Base-by-base conservation (phyloP, 2,888 invertebrate species). In the Lepidonotus clava region DNA sequence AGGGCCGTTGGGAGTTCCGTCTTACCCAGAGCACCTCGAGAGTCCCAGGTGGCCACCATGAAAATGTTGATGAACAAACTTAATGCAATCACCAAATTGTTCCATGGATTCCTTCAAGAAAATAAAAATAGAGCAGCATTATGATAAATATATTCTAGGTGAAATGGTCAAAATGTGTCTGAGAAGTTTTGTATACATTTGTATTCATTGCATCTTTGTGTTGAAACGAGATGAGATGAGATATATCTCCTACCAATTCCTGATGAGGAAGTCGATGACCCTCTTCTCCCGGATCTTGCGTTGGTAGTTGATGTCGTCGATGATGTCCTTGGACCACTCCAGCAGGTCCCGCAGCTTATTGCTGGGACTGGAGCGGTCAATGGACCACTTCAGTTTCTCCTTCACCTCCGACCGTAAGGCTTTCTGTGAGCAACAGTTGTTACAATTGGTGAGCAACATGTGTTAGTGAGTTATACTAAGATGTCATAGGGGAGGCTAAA, bases 291-390 rank as follows among this genome's bases (percentile, higher is more conserved):
- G 18, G 76, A 90, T 86, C 46, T 83, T 87, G 18, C 88, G 83
- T 86, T 90, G 90, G 84, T 90, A 90, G 24, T 83, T 66, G 24
- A 90, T 90, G 84, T 90, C 90, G 0, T 87, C 84, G 18, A 90
- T 80, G 24, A 90, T 90, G 36, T 89, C 89, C 21, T 77, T 86
- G 38, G 88, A 86, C 90, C 90, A 90, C 18, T 51, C 85, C 87
- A 90, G 88, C 56, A 90, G 88, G 53, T 90, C 89, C 21, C 89
- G 87, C 51, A 90, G 83, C 53, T 90, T 90, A 77, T 83, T 89
- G 85, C 88, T 90, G 1, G 90, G 87, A 28, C 88, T 87, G 8
- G 88, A 87, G 24, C 90, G 40, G 77, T 90, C 89, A 1, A 90
- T 89, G 51, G 88, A 87, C 90, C 90, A 90, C 67, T 90, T 90